phyloP scores from a whole-genome alignment of 2,888 invertebrate genomes.

The Tridacna crocea region DNA sequence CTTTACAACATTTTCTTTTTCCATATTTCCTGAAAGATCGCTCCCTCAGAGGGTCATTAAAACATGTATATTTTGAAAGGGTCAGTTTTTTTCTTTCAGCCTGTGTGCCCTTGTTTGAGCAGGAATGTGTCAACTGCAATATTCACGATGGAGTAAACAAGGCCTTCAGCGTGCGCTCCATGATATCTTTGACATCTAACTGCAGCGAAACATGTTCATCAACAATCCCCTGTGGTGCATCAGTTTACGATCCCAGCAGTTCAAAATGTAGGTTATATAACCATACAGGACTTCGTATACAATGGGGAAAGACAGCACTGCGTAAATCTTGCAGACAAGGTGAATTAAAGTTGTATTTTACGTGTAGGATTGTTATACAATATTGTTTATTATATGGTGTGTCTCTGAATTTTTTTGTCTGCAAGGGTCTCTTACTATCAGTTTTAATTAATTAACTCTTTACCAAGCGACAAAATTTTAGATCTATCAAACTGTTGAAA shows the following conservation, averaged over 20 bases:
- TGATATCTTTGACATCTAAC: background rate
- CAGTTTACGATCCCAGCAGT: background rate
- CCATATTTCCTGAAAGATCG: too few relatives aligned
- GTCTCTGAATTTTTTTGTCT: too few relatives aligned
- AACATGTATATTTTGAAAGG: too few relatives aligned
- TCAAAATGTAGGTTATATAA: conserved; percentile 8
- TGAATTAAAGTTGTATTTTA: background rate
- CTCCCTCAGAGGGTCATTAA: too few relatives aligned
- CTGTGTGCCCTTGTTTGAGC: background rate
- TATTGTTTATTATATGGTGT: too few relatives aligned
- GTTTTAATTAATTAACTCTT: too few relatives aligned
- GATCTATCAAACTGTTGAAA: too few relatives aligned
- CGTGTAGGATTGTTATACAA: too few relatives aligned
- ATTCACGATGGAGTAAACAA: background rate
- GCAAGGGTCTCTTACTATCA: too few relatives aligned
- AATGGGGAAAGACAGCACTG: conserved; percentile 4
- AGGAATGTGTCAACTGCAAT: conserved; percentile 15
- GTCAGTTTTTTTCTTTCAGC: background rate
- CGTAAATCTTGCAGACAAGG: conserved; percentile 16
- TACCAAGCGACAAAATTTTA: too few relatives aligned
- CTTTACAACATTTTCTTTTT: too few relatives aligned
- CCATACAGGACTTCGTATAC: conserved; percentile 9
- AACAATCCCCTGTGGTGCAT: background rate
- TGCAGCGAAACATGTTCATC: background rate
- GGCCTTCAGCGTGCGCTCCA: background rate